Evolutionary conservation across 2,113 vertebrate genomes (phyloP).

Genomic region (Nycticebus coucang): DNA sequence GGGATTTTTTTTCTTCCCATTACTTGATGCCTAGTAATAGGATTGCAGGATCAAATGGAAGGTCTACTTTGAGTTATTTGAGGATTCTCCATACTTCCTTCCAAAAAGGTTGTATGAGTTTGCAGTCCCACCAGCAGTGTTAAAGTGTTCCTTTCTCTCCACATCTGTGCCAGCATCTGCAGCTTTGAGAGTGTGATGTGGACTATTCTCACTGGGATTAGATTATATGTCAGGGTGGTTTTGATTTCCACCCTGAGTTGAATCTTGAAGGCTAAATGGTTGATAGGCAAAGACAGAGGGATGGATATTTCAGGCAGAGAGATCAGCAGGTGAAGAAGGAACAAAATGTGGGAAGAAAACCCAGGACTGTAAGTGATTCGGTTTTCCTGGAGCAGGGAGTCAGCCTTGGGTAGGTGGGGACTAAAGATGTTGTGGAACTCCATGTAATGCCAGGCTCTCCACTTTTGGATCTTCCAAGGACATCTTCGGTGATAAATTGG

Average conservation of each 20-base stretch:
- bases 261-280: neutral
- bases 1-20: no score
- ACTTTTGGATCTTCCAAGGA: neutral
- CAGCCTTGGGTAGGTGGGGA: neutral
- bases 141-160: no score
- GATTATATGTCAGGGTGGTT: no score
- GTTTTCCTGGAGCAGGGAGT: neutral
- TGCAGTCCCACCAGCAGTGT: no score
- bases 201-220: no score
- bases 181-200: no score
- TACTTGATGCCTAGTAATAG: no score
- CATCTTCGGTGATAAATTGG: neutral
- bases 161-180: no score
- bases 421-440: neutral
- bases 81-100: no score
- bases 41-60: no score
- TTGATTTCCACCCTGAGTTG: neutral
- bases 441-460: neutral
- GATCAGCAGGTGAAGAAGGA: neutral
- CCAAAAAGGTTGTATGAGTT: no score
- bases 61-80: no score
- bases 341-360: neutral
- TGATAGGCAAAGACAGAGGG: neutral
- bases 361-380: neutral
- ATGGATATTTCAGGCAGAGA: neutral